Percentiles rank a stretch among this genome's conserved stretches.
Conservation (phyloP, 2,113 vertebrate species). For the Amblyopsis rosae region DNA sequence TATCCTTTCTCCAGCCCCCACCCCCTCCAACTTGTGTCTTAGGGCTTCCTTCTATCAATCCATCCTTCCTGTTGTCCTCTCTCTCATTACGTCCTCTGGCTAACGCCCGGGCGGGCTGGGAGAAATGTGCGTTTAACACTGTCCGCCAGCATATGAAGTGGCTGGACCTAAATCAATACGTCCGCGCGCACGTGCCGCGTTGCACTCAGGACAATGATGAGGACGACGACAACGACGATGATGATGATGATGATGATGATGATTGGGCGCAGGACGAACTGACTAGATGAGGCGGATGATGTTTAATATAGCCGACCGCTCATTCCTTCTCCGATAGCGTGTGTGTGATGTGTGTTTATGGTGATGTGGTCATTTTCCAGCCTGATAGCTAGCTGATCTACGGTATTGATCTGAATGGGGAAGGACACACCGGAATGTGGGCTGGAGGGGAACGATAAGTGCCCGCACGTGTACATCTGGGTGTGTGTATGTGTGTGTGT, state of each 20-base stretch:
- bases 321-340: constrained; percentile 20
- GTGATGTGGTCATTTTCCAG: constrained; percentile 80
- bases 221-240: neutral
- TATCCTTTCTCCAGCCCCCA: neutral
- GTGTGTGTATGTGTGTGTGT: constrained; percentile 8
- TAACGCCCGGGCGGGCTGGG: constrained; percentile 62
- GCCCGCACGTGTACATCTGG: constrained; percentile 3
- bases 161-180: constrained; percentile 82
- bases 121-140: constrained; percentile 82
- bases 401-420: constrained; percentile 74
- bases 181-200: constrained; percentile 45
- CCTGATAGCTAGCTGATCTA: constrained; percentile 79
- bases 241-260: constrained; percentile 33
- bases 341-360: constrained; percentile 66
- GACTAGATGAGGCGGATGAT: constrained; percentile 28
- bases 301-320: constrained; percentile 52
- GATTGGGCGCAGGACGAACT: constrained; percentile 49
- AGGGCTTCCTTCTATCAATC: constrained; percentile 2
- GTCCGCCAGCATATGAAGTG: constrained; percentile 79
- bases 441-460: constrained; percentile 38
- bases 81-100: constrained; percentile 54
- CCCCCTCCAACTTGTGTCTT: neutral
- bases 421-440: constrained; percentile 40
- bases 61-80: neutral
- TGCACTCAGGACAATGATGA: neutral